A percentile compares a stretch with the other conserved stretches of the same genome.
Conservation (phyloP, 2,797 vertebrate species). For the Lepus townsendii region DNA sequence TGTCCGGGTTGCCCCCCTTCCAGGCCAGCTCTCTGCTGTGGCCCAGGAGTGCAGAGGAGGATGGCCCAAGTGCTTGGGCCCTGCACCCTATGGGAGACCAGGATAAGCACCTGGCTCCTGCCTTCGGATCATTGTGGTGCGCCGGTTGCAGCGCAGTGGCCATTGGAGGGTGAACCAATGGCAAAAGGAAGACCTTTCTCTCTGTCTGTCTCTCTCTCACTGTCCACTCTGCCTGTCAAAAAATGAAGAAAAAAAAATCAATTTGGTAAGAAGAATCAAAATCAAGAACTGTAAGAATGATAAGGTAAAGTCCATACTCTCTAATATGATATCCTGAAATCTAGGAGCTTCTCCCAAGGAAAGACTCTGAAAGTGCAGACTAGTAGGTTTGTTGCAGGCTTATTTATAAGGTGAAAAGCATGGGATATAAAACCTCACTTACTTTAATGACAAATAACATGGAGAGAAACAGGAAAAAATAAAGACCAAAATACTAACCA, state of each 20-base stretch:
- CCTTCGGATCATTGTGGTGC: too few relatives aligned
- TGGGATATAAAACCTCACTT: background rate
- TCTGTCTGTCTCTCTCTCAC: too few relatives aligned
- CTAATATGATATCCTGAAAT: background rate
- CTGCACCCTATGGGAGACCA: too few relatives aligned
- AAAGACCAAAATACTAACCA: background rate
- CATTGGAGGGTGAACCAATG: too few relatives aligned
- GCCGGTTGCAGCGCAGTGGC: too few relatives aligned
- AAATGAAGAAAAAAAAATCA: background rate
- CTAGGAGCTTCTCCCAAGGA: background rate
- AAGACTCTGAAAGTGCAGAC: background rate
- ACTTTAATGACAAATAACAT: background rate
- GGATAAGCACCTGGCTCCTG: too few relatives aligned
- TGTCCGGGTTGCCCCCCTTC: too few relatives aligned
- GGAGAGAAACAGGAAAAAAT: slow-evolving; percentile 12
- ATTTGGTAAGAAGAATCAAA: background rate
- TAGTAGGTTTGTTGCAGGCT: background rate
- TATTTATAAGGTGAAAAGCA: slow-evolving; percentile 26
- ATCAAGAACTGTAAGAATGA: background rate
- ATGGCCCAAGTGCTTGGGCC: too few relatives aligned
- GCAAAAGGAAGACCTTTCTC: too few relatives aligned
- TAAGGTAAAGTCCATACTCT: background rate
- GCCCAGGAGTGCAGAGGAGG: too few relatives aligned
- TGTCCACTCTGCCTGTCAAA: too few relatives aligned
- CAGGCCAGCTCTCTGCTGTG: too few relatives aligned